Evolutionary conservation across 2,888 invertebrate species (phyloP).

Genomic region (Synergus japonicus): DNA sequence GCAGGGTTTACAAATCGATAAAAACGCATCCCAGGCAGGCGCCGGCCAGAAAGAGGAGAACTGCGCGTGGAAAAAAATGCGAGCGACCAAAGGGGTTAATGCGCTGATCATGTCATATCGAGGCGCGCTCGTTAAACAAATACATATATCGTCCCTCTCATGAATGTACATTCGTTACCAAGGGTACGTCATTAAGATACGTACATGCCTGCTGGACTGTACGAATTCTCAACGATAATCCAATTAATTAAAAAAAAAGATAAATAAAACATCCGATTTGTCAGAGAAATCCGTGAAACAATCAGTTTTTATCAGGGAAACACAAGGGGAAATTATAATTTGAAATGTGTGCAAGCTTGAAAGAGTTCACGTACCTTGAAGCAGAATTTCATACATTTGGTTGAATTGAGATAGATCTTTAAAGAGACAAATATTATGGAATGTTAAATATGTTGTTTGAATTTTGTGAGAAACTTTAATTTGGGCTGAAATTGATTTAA

Average conservation of each 20-base stretch:
- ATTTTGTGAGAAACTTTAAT: too few species aligned
- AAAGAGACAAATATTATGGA: background rate
- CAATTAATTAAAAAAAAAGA: conserved; percentile 33
- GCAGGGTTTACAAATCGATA: conserved; percentile 77
- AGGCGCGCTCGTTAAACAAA: conserved; percentile 73
- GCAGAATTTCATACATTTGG: background rate
- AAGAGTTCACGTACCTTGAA: background rate
- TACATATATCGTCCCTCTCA: conserved; percentile 58
- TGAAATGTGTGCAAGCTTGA: background rate
- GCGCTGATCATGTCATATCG: conserved; percentile 77
- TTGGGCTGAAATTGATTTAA: too few species aligned
- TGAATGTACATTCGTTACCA: conserved; percentile 39
- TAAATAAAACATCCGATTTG: conserved; percentile 29
- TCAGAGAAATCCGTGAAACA: conserved; percentile 13
- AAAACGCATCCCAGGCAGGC: conserved; percentile 78
- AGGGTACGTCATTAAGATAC: conserved; percentile 31
- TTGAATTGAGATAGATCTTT: background rate
- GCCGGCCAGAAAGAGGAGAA: conserved; percentile 70
- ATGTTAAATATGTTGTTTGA: background rate
- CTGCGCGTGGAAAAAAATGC: conserved; percentile 71
- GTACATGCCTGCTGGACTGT: conserved; percentile 36
- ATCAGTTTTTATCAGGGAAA: background rate
- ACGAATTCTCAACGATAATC: conserved; percentile 31
- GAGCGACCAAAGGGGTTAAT: conserved; percentile 73
- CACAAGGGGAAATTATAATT: conserved; percentile 19